Conservation (phyloP, 1,140 invertebrate genomes). For the Trichonephila clavata region DNA sequence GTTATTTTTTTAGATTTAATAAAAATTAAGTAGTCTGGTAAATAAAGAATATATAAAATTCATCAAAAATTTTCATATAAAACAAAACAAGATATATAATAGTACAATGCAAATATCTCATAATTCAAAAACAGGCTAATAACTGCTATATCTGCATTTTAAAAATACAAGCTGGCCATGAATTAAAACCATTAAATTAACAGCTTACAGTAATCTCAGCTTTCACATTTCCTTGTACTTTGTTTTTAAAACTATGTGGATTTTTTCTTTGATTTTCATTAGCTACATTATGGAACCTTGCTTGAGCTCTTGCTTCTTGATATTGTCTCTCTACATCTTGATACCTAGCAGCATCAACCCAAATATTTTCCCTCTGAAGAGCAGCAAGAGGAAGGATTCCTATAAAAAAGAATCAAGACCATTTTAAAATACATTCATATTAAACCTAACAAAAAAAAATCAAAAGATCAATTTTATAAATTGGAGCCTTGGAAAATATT, state of each 20-base stretch:
- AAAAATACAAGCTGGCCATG: neutral
- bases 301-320: neutral
- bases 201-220: neutral
- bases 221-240: neutral
- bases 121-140: neutral
- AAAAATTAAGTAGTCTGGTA: no score
- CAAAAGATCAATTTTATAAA: no score
- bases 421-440: no score
- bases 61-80: no score
- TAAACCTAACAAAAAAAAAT: no score
- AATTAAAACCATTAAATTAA: neutral
- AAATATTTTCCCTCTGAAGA: neutral
- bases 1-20: no score
- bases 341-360: neutral
- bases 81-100: no score
- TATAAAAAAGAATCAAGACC: neutral
- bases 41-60: no score
- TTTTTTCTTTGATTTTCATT: neutral
- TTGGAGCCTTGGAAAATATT: no score
- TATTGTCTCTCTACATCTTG: conserved; percentile 24
- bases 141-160: neutral
- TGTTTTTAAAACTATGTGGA: neutral
- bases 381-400: neutral
- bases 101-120: neutral
- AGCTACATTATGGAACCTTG: neutral